Evolutionary conservation across 2,797 vertebrate genomes (phyloP).

Genomic region (Aulostomus chinensis): DNA sequence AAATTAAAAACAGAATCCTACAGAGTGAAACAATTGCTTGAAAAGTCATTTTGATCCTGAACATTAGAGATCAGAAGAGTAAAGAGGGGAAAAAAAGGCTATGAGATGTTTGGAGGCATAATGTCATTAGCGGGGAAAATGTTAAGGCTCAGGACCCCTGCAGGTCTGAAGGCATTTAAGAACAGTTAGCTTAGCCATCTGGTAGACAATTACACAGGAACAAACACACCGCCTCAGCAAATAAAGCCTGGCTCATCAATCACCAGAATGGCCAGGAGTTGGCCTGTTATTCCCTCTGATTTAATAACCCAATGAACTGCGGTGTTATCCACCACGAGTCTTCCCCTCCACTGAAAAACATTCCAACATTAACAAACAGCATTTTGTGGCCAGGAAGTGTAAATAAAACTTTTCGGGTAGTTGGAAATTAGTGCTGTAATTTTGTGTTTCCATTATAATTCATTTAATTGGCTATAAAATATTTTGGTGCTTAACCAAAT

Average conservation of each 20-base stretch:
- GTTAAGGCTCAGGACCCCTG: constrained; percentile 75
- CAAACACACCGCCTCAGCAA: constrained; percentile 87
- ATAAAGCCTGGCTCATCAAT: constrained; percentile 86
- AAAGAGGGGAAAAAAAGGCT: no score
- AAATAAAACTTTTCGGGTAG: no score
- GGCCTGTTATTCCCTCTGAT: constrained; percentile 80
- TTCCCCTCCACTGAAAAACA: constrained; percentile 36
- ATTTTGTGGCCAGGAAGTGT: no score
- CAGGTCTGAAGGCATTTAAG: constrained; percentile 83
- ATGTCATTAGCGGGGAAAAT: constrained; percentile 71
- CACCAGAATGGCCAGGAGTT: constrained; percentile 80
- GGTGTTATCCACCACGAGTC: constrained; percentile 44
- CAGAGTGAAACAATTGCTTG: constrained; percentile 41
- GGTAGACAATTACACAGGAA: constrained; percentile 86
- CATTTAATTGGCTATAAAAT: constrained; percentile 18
- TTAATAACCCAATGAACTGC: constrained; percentile 80
- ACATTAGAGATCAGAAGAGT: constrained; percentile 55
- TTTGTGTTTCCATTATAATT: not conserved
- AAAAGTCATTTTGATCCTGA: constrained; percentile 45
- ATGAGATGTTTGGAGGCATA: constrained; percentile 59
- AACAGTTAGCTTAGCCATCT: constrained; percentile 88
- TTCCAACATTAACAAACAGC: constrained; percentile 26
- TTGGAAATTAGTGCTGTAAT: constrained; percentile 3
- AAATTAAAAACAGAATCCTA: constrained; percentile 57
- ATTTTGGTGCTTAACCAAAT: constrained; percentile 4